Evolutionary conservation across 2,113 vertebrate species (phyloP).

Genomic region (Thryonomys swinderianus): DNA sequence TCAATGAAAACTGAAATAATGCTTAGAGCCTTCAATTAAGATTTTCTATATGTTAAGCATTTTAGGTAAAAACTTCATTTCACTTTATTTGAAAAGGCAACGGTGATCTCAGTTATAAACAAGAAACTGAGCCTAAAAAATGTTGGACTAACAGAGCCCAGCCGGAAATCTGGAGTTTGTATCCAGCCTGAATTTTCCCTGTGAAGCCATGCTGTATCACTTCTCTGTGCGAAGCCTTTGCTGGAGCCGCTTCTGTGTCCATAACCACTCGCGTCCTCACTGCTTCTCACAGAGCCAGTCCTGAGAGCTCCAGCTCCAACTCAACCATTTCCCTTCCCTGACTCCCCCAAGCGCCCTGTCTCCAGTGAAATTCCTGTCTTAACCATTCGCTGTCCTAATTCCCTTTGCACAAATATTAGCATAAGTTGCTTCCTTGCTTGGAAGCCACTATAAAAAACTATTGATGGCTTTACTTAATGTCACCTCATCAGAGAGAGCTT

Average conservation of each 20-base stretch:
- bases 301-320: neutral
- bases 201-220: neutral
- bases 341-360: neutral
- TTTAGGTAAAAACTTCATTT: neutral
- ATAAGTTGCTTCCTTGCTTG: neutral
- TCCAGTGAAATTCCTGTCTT: neutral
- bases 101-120: neutral
- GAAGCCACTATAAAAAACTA: neutral
- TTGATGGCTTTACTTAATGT: neutral
- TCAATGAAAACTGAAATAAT: neutral
- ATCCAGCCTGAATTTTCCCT: neutral
- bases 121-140: neutral
- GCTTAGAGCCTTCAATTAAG: neutral
- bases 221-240: neutral
- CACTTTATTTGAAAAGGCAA: neutral
- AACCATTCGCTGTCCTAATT: neutral
- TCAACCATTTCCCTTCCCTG: neutral
- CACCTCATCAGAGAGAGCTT: neutral
- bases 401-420: neutral
- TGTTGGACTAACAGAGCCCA: neutral
- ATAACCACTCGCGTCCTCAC: neutral
- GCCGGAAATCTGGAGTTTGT: neutral
- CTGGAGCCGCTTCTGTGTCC: neutral
- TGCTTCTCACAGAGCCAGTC: neutral
- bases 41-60: neutral